phyloP scores from a whole-genome alignment of 2,888 invertebrate genomes.

The Girardia tigrina region DNA sequence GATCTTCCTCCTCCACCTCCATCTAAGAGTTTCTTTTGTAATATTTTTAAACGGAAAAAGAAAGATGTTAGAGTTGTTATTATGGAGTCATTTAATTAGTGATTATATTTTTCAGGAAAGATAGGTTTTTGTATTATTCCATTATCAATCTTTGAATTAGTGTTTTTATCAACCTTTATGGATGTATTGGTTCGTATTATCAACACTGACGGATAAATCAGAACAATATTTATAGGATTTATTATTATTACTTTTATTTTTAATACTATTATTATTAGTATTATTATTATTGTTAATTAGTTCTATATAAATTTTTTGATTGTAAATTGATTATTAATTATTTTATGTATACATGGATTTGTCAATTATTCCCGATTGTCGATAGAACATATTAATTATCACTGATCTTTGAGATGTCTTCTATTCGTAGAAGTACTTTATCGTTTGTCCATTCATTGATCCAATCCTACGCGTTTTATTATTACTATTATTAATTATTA shows the following conservation, averaged over 20 bases:
- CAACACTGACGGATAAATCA: conserved; percentile 14
- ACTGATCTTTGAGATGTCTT: too few relatives aligned
- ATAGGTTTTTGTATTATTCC: conserved; percentile 5
- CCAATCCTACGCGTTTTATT: neutral
- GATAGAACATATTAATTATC: neutral
- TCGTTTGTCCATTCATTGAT: too few relatives aligned
- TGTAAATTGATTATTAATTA: neutral
- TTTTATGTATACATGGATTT: neutral
- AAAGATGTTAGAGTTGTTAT: neutral
- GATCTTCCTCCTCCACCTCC: conserved; percentile 59
- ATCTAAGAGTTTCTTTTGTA: conserved; percentile 50
- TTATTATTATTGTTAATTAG: conserved; percentile 10
- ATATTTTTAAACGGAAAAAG: conserved; percentile 43
- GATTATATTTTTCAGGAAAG: neutral
- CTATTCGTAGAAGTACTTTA: too few relatives aligned
- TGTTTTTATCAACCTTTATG: neutral
- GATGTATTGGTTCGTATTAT: neutral
- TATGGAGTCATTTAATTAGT: neutral
- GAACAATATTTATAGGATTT: conserved; percentile 21
- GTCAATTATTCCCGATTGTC: neutral
- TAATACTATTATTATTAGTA: too few relatives aligned
- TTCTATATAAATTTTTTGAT: conserved; percentile 19
- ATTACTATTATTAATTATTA: neutral
- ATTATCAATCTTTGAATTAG: neutral
- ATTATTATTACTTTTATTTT: too few relatives aligned